Percentiles rank a stretch among this genome's conserved stretches.
Conservation (phyloP, 1,140 invertebrate species). For the Brachionus paranguensis region DNA sequence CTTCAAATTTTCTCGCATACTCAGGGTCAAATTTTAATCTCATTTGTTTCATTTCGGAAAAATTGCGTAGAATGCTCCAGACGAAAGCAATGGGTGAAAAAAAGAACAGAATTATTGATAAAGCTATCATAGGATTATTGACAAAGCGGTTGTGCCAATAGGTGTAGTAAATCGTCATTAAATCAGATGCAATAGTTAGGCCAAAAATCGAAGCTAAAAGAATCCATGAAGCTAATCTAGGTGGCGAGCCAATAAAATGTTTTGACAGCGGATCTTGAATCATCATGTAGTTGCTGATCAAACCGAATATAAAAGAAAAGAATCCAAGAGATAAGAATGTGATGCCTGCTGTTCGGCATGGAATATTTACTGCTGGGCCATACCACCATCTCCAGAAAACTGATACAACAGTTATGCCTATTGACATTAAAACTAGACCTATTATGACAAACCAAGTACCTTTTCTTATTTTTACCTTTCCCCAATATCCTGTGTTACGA, state of each 20-base stretch:
- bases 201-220: neutral
- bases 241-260: constrained; percentile 17
- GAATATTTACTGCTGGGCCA: constrained; percentile 35
- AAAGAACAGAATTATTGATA: constrained; percentile 22
- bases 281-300: constrained; percentile 16
- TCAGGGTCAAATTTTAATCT: neutral
- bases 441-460: constrained; percentile 10
- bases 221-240: neutral
- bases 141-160: constrained; percentile 33
- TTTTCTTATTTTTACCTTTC: constrained; percentile 11
- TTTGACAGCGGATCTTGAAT: neutral
- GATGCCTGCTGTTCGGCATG: neutral
- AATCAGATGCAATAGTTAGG: neutral
- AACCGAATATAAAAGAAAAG: neutral
- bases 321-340: neutral
- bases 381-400: constrained; percentile 38
- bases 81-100: constrained; percentile 2
- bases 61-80: neutral
- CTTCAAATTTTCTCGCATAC: neutral
- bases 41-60: neutral
- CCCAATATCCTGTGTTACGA: constrained; percentile 30
- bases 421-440: neutral
- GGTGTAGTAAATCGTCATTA: constrained; percentile 32
- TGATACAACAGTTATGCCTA: neutral
- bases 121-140: constrained; percentile 27